These are phyloP conservation scores for Drosophila parabipectinata DNA, from an alignment of 1,140 invertebrate species.

Conservation along the genomic window DNA sequence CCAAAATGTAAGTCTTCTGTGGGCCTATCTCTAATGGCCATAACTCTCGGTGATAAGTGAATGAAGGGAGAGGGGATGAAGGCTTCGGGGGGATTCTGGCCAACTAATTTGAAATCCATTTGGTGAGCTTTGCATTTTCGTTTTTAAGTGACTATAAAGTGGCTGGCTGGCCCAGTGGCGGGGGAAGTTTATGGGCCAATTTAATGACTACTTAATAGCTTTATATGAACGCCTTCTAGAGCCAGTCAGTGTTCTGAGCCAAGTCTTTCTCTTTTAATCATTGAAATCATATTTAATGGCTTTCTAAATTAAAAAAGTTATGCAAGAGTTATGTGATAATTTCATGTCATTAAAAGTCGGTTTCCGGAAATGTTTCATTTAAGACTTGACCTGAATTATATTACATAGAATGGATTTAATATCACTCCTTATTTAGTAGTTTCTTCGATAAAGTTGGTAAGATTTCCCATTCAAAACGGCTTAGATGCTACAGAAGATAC, in stretches of 20 bases:
- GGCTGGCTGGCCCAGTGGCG: slow-evolving; percentile 4
- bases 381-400: neutral
- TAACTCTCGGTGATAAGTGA: slow-evolving; percentile 40
- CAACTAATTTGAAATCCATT: slow-evolving; percentile 61
- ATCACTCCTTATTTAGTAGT: no score
- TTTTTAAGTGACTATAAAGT: slow-evolving; percentile 38
- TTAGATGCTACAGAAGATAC: no score
- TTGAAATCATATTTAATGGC: slow-evolving; percentile 31
- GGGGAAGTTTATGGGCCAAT: slow-evolving; percentile 61
- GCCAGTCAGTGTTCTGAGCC: slow-evolving; percentile 22
- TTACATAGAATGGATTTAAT: neutral
- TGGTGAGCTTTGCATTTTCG: slow-evolving; percentile 66
- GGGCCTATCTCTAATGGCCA: slow-evolving; percentile 56
- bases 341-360: neutral
- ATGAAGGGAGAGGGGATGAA: neutral
- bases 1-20: slow-evolving; percentile 39
- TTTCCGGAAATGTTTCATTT: neutral
- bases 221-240: slow-evolving; percentile 30
- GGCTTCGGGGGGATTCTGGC: neutral
- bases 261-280: slow-evolving; percentile 4
- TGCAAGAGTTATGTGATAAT: slow-evolving; percentile 5
- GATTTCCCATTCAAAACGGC: no score
- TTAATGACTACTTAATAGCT: slow-evolving; percentile 69
- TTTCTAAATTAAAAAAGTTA: slow-evolving; percentile 34
- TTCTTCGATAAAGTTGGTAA: no score